Percentiles rank a stretch among this genome's conserved stretches.
phyloP scores from a whole-genome alignment of 2,888 invertebrate species.

The Mechanitis mazaeus region DNA sequence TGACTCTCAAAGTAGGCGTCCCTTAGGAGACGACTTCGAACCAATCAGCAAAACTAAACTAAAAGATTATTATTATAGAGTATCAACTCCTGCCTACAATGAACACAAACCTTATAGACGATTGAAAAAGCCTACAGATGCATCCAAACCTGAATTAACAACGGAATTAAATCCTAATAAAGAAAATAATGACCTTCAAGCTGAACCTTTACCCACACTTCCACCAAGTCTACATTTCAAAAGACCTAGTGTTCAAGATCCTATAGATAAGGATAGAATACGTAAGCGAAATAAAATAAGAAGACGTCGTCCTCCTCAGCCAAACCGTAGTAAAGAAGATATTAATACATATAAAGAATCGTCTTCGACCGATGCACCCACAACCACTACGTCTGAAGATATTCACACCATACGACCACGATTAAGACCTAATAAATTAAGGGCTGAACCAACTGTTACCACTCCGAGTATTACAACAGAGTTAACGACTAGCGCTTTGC shows the following conservation, averaged over 20 bases:
- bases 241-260: conserved; percentile 48
- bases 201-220: conserved; percentile 63
- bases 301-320: conserved; percentile 62
- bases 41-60: conserved; percentile 65
- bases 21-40: conserved; percentile 66
- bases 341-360: conserved; percentile 40
- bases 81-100: conserved; percentile 60
- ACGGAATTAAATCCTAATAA: conserved; percentile 39
- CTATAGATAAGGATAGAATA: conserved; percentile 56
- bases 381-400: conserved; percentile 50
- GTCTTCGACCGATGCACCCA: conserved; percentile 44
- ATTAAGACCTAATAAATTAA: conserved; percentile 50
- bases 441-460: conserved; percentile 54
- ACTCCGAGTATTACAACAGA: conserved; percentile 66
- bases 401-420: conserved; percentile 59
- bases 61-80: conserved; percentile 69
- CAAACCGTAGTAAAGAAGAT: conserved; percentile 51
- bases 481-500: conserved; percentile 65
- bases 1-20: conserved; percentile 69
- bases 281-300: conserved; percentile 68
- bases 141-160: conserved; percentile 38
- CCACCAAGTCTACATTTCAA: conserved; percentile 69
- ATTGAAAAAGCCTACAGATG: conserved; percentile 60
- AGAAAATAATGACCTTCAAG: conserved; percentile 46
- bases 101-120: conserved; percentile 53